These are phyloP conservation scores for Bubalus kerabau DNA, from an alignment of 2,113 vertebrate species.

Conservation along the genomic window DNA sequence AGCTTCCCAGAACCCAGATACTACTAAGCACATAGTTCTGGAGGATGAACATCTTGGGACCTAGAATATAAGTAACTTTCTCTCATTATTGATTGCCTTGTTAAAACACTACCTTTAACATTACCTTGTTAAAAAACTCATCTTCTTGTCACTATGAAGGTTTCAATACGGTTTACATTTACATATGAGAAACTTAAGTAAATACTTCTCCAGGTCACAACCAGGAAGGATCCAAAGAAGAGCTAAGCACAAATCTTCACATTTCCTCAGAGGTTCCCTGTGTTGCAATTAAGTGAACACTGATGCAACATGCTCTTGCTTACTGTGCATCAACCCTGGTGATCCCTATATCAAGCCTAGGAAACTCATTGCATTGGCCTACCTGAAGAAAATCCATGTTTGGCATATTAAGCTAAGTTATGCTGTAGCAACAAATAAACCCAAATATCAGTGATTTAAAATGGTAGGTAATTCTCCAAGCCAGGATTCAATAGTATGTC, in stretches of 20 bases:
- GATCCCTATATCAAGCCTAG: background rate
- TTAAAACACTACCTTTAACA: constrained; percentile 11
- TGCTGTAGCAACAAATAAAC: background rate
- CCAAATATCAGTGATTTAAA: background rate
- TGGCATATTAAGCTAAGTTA: background rate
- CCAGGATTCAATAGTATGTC: background rate
- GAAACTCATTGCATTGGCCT: background rate
- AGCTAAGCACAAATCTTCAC: background rate
- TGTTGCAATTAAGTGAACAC: background rate
- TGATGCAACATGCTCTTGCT: background rate
- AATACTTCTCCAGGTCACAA: background rate
- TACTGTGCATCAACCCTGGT: background rate
- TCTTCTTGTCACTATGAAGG: background rate
- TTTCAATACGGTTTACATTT: background rate
- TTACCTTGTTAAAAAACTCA: background rate
- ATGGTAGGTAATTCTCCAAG: background rate
- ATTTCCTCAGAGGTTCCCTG: background rate
- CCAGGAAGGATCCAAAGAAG: background rate
- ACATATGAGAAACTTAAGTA: background rate
- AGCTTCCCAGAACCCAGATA: background rate
- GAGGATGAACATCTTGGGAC: background rate
- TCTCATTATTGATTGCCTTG: background rate
- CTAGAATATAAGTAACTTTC: background rate
- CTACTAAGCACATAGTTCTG: background rate
- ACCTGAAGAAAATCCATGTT: background rate